These are phyloP conservation scores for Acrobasis suavella DNA, from an alignment of 2,888 invertebrate species.

Conservation along the genomic window DNA sequence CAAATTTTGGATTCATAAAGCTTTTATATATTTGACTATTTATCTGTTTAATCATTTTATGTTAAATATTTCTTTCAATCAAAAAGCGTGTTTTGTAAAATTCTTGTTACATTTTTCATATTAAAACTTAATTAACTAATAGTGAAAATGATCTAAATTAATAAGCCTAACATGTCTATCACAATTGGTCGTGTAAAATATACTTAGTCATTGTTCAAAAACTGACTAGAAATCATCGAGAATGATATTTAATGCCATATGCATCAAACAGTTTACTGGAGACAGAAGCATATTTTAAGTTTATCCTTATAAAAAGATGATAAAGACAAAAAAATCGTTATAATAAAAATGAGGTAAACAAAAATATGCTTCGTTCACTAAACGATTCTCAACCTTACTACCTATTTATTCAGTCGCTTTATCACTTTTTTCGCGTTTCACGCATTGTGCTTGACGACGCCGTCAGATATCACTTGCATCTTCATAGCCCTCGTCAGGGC, in stretches of 20 bases:
- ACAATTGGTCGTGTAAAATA: slow-evolving; percentile 8
- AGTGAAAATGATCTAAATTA: not conserved
- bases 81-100: no score
- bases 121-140: no score
- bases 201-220: not conserved
- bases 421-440: slow-evolving; percentile 71
- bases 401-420: slow-evolving; percentile 79
- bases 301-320: not conserved
- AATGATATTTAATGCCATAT: slow-evolving; percentile 3
- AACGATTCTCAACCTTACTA: slow-evolving; percentile 45
- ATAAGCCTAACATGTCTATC: slow-evolving; percentile 3
- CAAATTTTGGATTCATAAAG: no score
- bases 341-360: not conserved
- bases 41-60: no score
- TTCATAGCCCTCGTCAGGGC: slow-evolving; percentile 94
- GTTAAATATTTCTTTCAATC: no score
- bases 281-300: slow-evolving; percentile 6
- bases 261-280: not conserved
- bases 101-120: no score
- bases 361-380: slow-evolving; percentile 35
- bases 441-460: slow-evolving; percentile 53
- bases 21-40: no score
- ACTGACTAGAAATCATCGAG: not conserved
- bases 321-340: not conserved
- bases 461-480: slow-evolving; percentile 89